Percentiles rank a stretch among this genome's conserved stretches.
phyloP scores from a whole-genome alignment of 2,888 invertebrate genomes.

The Caenorhabditis imperialis region DNA sequence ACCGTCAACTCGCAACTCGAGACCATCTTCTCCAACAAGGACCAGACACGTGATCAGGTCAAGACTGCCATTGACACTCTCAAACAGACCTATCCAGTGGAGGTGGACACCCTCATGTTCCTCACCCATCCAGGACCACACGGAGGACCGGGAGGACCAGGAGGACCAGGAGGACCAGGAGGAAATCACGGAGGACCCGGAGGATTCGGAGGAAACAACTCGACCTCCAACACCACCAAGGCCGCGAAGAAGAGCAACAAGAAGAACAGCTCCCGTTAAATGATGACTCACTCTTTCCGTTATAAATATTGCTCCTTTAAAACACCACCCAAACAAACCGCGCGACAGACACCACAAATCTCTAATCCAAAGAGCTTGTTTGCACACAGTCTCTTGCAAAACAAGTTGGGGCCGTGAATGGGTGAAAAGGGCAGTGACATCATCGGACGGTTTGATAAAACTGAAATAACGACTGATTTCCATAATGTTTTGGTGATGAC shows the following conservation, averaged over 20 bases:
- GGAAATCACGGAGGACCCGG: slow-evolving; percentile 15
- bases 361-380: too few relatives aligned
- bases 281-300: neutral
- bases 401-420: too few relatives aligned
- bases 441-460: slow-evolving; percentile 6
- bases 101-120: slow-evolving; percentile 40
- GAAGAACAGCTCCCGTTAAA: slow-evolving; percentile 14
- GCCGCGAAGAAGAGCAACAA: slow-evolving; percentile 33
- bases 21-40: slow-evolving; percentile 45
- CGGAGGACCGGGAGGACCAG: slow-evolving; percentile 18
- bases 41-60: slow-evolving; percentile 44
- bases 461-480: slow-evolving; percentile 13
- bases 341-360: neutral
- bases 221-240: slow-evolving; percentile 22
- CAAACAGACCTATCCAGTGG: slow-evolving; percentile 36
- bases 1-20: slow-evolving; percentile 38
- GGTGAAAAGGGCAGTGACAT: too few relatives aligned
- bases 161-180: slow-evolving; percentile 33
- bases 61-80: slow-evolving; percentile 38
- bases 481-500: slow-evolving; percentile 18
- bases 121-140: slow-evolving; percentile 35
- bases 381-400: too few relatives aligned
- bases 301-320: slow-evolving; percentile 13
- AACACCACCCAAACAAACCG: neutral
- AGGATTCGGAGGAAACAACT: slow-evolving; percentile 17